Base-by-base conservation (phyloP, 2,888 invertebrate genomes). In the Spilarctia lutea region DNA sequence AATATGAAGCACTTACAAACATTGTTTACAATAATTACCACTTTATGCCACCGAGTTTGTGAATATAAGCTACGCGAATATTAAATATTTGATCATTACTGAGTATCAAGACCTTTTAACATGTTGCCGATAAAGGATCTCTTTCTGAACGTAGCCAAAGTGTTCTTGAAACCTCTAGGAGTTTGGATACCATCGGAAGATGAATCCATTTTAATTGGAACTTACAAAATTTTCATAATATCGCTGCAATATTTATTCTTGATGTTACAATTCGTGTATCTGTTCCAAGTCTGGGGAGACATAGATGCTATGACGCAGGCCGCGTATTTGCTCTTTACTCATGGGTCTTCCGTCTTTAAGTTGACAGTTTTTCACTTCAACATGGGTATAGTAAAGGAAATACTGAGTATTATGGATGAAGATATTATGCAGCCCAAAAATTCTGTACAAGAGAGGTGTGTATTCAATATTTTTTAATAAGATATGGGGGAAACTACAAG, bases 321-420 rank as follows among this genome's bases (percentile, higher is more conserved):
- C 0, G 93, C 91, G 0, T 94, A 94, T 63, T 72, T 95, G 71
- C 79, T 94, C 4, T 94, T 95, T 79, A 95, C 95, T 0, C 94
- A 95, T 76, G 94, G 91, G 24, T n/a, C 94, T 3, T 92, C 93
- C 76, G 89, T 95, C 16, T 95, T 94, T 33, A 95, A 95, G 89
- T 83, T 95, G 1, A 91, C 94, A 0, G 89, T 94, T 52, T 90
- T 95, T 77, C 91, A 92, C 60, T 74, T 90, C 0, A 94, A 94
- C 71, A 88, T 89, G 67, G 81, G 81, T 8, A 85, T 87, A 74
- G 81, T 94, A 6, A 87, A 85, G 66, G 85, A 90, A 1, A 80
- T 95, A 18, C 72, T 94, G 60, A 75, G 60, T 35, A 88, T 86
- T 72, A 94, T 95, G 93, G 89, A 91, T 68, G 87, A 89, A n/a